Conservation (phyloP, 2,113 vertebrate genomes). For the Alectura lathami region DNA sequence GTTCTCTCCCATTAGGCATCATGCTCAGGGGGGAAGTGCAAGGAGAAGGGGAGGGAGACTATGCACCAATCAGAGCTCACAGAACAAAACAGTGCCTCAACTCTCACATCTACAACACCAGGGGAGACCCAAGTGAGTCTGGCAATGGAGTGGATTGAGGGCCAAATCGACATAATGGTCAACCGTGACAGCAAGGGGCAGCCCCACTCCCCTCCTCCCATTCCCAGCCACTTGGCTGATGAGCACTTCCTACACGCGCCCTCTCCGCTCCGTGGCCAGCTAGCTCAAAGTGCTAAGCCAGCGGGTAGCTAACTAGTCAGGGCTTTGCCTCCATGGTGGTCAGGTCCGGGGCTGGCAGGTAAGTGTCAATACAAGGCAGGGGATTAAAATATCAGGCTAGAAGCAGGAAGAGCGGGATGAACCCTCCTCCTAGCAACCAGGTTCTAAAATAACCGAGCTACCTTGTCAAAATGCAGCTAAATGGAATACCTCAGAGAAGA, state of each 20-base stretch:
- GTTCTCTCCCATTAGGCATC: too few species aligned
- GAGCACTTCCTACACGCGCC: rapidly evolving
- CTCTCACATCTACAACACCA: background rate
- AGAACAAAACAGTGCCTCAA: conserved; percentile 6
- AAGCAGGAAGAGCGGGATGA: background rate
- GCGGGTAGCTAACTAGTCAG: background rate
- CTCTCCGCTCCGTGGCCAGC: background rate
- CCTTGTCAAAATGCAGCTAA: background rate
- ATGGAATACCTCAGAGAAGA: background rate
- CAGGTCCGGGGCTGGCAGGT: background rate
- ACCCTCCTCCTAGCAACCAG: background rate
- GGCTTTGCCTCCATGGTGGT: background rate
- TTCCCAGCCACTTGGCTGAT: rapidly evolving
- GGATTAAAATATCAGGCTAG: background rate
- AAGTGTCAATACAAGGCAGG: background rate
- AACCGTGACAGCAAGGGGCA: rapidly evolving
- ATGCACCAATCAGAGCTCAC: background rate
- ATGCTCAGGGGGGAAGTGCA: too few species aligned
- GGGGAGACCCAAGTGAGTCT: background rate
- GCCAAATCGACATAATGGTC: background rate
- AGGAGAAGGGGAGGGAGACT: background rate
- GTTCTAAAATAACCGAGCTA: background rate
- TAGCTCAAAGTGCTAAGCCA: background rate
- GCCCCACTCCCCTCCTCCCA: background rate
- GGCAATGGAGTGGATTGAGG: background rate